Evolutionary conservation across 2,888 invertebrate genomes (phyloP), one percentile per base, ranked within the genome.

Genomic region (Acrocera orbiculus): DNA sequence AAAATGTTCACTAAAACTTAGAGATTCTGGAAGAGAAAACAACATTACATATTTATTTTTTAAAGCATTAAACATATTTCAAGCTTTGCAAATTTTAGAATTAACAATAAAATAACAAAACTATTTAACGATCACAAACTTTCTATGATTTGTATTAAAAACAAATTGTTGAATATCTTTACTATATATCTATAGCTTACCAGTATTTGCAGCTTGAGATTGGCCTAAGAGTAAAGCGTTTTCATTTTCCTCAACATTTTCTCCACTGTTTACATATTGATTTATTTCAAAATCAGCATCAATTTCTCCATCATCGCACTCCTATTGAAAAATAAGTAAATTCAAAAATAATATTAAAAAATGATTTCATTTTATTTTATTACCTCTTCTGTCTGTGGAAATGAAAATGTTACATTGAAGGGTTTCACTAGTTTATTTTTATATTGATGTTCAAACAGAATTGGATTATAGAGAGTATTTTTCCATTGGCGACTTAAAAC

Each of bases 401-500:
- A 68, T 2, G 87, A 79, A 57, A 90, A 89, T 2, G 86, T 82
- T 2, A 90, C 86, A 51, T 86, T 89, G 41, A 87, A 68, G 3
- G 83, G 82, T 47, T 78, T 77, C 47, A 78, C 69, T 40, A 78
- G 70, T 53, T 83, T 81, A 38, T 76, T 76, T 64, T 85, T 83
- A 53, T 86, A 82, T 55, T 83, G 86, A 54, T 87, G 85, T 48
- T 86, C 86, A 34, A 89, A 69, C 25, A 93, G 64, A 41, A 89
- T 65, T 0, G 95, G 93, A 44, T 92, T 92, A 56, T 93, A 92
- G 14, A 95, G 63, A 4, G 87, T 81, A 57, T 89, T 92, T 62
- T 93, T 93, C 95, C 93, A 95, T 54, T 95, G 93, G 2, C 93
- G 72, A 49, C 89, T 89, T 34, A 95, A 65, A 16, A 93, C 93